These are phyloP conservation scores for Triops longicaudatus DNA, from an alignment of 1,140 invertebrate genomes.

Conservation along the genomic window DNA sequence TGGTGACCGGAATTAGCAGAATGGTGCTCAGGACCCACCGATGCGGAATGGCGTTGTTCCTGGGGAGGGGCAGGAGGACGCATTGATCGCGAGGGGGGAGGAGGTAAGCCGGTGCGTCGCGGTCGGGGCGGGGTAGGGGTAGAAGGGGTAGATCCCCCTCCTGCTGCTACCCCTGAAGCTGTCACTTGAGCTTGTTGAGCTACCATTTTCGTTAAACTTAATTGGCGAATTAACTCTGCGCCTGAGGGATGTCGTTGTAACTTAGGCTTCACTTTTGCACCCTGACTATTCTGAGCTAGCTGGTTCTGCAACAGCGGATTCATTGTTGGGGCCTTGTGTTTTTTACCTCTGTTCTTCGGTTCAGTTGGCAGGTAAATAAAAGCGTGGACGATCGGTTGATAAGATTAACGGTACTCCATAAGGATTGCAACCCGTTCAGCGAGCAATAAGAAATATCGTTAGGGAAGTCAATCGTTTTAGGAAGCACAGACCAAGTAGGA, in stretches of 20 bases:
- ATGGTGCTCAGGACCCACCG: background rate
- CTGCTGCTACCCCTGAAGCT: background rate
- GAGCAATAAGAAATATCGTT: background rate
- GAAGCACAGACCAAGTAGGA: background rate
- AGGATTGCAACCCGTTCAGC: too few species aligned
- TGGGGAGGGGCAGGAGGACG: background rate
- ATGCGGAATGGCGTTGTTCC: background rate
- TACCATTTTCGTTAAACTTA: conserved; percentile 9
- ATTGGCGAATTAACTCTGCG: conserved; percentile 26
- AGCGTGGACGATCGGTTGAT: too few species aligned
- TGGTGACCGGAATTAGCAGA: background rate
- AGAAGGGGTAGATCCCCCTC: background rate
- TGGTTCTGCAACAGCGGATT: background rate
- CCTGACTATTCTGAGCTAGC: conserved; percentile 1
- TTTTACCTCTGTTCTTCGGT: too few species aligned
- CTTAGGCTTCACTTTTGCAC: background rate
- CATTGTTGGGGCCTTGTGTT: background rate
- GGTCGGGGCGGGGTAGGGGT: background rate
- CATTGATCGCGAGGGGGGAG: background rate
- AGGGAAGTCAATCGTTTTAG: background rate
- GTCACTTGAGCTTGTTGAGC: background rate
- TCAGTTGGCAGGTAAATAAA: too few species aligned
- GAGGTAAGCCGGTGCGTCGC: background rate
- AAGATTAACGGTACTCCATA: too few species aligned
- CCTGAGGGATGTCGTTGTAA: conserved; percentile 19